Evolutionary conservation across 2,888 invertebrate species (phyloP).

Genomic region (Oligia latruncula): DNA sequence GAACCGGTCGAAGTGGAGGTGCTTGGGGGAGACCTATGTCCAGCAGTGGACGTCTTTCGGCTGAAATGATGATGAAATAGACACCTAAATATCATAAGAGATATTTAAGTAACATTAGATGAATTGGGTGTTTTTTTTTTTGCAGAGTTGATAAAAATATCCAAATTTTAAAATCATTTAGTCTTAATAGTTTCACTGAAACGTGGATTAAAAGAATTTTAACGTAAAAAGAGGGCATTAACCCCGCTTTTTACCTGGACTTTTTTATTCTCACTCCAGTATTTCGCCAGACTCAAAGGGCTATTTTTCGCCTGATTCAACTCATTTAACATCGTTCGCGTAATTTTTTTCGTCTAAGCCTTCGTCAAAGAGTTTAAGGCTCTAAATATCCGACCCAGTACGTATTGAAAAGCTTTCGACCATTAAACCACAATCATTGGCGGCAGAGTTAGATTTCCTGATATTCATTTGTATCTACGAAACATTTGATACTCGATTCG

Average conservation of each 20-base stretch:
- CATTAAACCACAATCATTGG: neutral
- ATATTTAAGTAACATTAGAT: neutral
- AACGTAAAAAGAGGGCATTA: neutral
- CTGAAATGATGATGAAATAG: too few species aligned
- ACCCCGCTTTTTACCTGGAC: constrained; percentile 9
- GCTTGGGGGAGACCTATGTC: too few species aligned
- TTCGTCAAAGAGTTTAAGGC: constrained; percentile 37
- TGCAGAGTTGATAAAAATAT: too few species aligned
- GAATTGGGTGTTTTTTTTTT: neutral
- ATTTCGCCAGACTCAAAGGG: constrained; percentile 44
- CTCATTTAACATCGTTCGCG: constrained; percentile 28
- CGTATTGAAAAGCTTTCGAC: neutral
- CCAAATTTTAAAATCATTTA: neutral
- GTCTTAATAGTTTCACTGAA: neutral
- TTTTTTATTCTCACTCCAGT: constrained; percentile 20
- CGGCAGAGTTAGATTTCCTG: constrained; percentile 5
- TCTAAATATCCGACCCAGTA: constrained; percentile 20
- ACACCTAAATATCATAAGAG: neutral
- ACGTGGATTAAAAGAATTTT: neutral
- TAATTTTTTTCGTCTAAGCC: constrained; percentile 36
- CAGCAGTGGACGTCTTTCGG: too few species aligned
- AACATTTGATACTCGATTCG: neutral
- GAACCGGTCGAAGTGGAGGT: too few species aligned
- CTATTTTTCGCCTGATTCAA: constrained; percentile 49
- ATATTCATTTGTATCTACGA: constrained; percentile 13